Conservation (phyloP, 2,113 vertebrate genomes). For the Etia nguti region DNA sequence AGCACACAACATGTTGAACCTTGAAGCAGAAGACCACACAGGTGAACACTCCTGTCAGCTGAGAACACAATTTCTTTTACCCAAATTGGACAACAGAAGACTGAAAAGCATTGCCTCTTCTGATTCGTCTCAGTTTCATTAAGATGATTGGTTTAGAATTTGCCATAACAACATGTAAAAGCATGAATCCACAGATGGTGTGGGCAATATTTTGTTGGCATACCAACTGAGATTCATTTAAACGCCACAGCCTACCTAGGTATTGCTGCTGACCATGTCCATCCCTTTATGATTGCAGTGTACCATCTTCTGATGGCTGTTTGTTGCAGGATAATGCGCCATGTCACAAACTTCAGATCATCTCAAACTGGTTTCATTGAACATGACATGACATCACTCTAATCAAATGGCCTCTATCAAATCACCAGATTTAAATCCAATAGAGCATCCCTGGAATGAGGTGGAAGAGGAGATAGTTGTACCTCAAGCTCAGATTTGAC, state of each 20-base stretch:
- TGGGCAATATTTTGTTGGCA: neutral
- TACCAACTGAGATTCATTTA: neutral
- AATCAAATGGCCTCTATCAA: neutral
- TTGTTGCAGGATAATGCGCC: neutral
- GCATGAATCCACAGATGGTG: neutral
- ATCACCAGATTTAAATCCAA: neutral
- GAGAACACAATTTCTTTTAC: neutral
- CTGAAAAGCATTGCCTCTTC: neutral
- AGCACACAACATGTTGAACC: neutral
- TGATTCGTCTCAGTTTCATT: neutral
- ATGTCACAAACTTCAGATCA: neutral
- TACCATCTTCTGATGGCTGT: neutral
- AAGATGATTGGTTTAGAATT: neutral
- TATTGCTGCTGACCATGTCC: neutral
- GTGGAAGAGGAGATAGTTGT: neutral
- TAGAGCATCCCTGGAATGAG: neutral
- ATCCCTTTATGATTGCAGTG: neutral
- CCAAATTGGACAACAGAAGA: neutral
- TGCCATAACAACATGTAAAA: neutral
- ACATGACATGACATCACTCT: neutral
- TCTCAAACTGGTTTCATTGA: accelerated
- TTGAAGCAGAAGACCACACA: neutral
- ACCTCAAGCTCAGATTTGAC: neutral
- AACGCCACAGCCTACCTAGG: neutral
- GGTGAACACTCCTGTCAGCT: neutral